Conservation (phyloP, 1,140 invertebrate genomes). For the Archegozetes longisetosus region DNA sequence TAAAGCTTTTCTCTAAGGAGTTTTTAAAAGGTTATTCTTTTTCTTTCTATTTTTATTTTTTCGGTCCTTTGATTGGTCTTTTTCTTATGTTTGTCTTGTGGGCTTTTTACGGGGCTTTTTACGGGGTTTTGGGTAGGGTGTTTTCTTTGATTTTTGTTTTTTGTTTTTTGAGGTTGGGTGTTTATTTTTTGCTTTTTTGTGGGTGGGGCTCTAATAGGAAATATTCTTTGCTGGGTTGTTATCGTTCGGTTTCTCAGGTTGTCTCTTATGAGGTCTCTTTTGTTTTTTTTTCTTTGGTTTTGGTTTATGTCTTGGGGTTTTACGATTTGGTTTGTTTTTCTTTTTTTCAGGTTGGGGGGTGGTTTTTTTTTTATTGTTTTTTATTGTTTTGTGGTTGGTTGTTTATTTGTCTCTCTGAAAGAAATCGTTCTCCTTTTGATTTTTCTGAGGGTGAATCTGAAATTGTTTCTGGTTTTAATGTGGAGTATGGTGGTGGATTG, state of each 20-base stretch:
- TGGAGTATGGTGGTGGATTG: constrained; percentile 45
- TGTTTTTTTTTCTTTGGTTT: constrained; percentile 36
- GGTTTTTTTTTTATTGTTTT: constrained; percentile 35
- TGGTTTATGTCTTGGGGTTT: constrained; percentile 30
- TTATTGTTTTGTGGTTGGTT: constrained; percentile 38
- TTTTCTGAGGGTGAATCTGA: constrained; percentile 55
- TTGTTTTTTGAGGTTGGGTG: constrained; percentile 35
- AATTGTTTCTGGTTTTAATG: constrained; percentile 57
- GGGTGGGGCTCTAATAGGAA: constrained; percentile 48
- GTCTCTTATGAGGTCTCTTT: constrained; percentile 50
- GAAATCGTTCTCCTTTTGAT: constrained; percentile 58
- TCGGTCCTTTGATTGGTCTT: constrained; percentile 39
- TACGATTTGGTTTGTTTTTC: constrained; percentile 29
- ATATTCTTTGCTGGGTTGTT: constrained; percentile 43
- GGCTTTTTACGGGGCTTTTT: constrained; percentile 33
- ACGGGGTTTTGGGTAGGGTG: constrained; percentile 31
- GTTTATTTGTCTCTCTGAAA: constrained; percentile 44
- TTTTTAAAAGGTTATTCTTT: constrained; percentile 31
- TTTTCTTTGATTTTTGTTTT: constrained; percentile 37
- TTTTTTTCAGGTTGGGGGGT: constrained; percentile 30
- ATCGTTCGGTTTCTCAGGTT: constrained; percentile 44
- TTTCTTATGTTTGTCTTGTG: constrained; percentile 38
- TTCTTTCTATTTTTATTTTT: constrained; percentile 38
- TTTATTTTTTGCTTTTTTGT: constrained; percentile 38
- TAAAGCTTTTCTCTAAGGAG: constrained; percentile 47